phyloP scores from a whole-genome alignment of 2,113 vertebrate species.

The Octodon degus region DNA sequence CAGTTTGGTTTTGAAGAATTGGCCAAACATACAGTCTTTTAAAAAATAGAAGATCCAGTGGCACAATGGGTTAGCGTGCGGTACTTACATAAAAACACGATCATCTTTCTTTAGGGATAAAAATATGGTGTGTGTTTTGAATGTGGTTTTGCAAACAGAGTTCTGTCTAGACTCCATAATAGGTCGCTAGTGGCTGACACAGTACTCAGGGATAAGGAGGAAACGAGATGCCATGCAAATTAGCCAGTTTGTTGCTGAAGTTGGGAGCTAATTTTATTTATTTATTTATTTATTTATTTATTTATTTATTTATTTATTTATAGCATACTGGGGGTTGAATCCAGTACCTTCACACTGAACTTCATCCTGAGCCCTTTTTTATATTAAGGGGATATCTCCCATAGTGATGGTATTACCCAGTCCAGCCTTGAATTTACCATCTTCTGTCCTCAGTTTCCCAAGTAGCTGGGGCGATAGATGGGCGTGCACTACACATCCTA shows the following conservation, averaged over 20 bases:
- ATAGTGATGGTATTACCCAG: not conserved
- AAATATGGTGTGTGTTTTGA: constrained; percentile 33
- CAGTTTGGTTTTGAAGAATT: constrained; percentile 6
- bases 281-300: no score
- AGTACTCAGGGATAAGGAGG: not conserved
- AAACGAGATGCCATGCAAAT: not conserved
- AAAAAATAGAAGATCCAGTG: not conserved
- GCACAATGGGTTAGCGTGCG: no score
- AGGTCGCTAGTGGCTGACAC: not conserved
- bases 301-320: no score
- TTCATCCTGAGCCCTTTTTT: not conserved
- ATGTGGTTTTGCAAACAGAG: constrained; percentile 24
- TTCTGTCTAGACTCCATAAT: not conserved
- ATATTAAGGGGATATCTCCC: not conserved
- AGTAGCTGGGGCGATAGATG: not conserved
- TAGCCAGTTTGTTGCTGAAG: not conserved
- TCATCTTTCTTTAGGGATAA: constrained; percentile 43
- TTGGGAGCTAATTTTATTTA: not conserved
- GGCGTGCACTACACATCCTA: not conserved
- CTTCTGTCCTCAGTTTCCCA: not conserved
- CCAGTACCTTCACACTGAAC: not conserved
- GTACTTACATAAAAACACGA: not conserved
- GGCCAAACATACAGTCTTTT: not conserved
- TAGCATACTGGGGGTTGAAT: no score
- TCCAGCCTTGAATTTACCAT: not conserved